phyloP scores from a whole-genome alignment of 2,113 vertebrate genomes.

The Elephas maximus region DNA sequence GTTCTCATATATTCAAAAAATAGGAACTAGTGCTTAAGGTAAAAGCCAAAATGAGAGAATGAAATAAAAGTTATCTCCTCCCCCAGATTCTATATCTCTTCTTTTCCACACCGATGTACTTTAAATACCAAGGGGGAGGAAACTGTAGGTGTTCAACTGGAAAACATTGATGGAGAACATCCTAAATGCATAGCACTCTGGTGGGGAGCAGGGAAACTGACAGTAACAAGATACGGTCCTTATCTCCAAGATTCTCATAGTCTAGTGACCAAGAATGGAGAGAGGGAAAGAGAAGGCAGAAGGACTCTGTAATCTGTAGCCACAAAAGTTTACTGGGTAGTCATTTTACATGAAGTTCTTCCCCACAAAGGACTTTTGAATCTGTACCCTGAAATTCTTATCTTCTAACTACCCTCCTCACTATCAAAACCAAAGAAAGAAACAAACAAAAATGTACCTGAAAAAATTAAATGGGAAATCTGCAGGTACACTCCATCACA shows the following conservation, averaged over 20 bases:
- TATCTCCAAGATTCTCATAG: not conserved
- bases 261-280: not conserved
- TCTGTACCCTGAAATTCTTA: not conserved
- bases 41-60: not conserved
- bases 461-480: not conserved
- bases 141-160: rapidly evolving
- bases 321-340: not conserved
- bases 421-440: not conserved
- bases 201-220: not conserved
- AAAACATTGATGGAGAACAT: not conserved
- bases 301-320: not conserved
- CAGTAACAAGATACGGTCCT: not conserved
- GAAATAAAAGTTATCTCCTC: not conserved
- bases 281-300: not conserved
- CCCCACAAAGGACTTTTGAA: not conserved
- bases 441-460: not conserved
- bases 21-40: not conserved
- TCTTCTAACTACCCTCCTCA: not conserved
- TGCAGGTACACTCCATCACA: not conserved
- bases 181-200: not conserved
- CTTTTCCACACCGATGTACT: not conserved
- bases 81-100: not conserved
- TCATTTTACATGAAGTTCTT: not conserved
- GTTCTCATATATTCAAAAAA: not conserved
- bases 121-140: not conserved